Evolutionary conservation across 1,140 invertebrate genomes (phyloP), one percentile per base, ranked within the genome.

Genomic region (Goniozus legneri): DNA sequence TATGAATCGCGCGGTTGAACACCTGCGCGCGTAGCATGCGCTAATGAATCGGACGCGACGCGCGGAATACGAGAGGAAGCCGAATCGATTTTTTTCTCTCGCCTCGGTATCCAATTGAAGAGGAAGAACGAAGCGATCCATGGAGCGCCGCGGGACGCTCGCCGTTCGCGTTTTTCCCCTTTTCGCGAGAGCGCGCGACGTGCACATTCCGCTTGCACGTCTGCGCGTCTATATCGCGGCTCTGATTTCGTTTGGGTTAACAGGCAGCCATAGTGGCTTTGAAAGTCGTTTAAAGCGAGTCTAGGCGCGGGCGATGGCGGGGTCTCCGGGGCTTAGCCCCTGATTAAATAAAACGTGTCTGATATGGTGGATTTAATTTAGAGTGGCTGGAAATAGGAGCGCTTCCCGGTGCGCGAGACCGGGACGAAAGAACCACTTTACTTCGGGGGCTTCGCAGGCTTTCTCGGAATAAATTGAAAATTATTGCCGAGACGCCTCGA

Each of bases 271-370:
- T 10, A 16, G 30, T 40, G 52, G 50, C 61, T 60, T 66, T 64
- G 62, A 60, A 67, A 62, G 62, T 64, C 59, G 64, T 63, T 64
- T 59, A 54, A 56, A 56, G 55, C 50, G 49, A 54, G 30, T 50
- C 19, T 48, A 24, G 15, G 53, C 39, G 51, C 37, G 40, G 35
- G 44, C 42, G n/a, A n/a, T 4, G 24, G 39, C 34, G 43, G 53
- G 50, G 50, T 55, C 43, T 20, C 33, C 43, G 39, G 45, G 52
- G 34, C 42, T 8, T 47, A 46, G 48, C 35, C 33, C 54, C 54
- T 71, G 69, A 71, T 71, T 71, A 68, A 71, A 71, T 71, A 70
- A 70, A 71, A 70, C 58, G 66, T 59, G 66, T 70, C 67, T 70
- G 69, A 69, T 70, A 71, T 71, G 61, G 53, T 61, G 59, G 56